A percentile compares a stretch with the other conserved stretches of the same genome.
Evolutionary conservation across 2,888 invertebrate genomes (phyloP).

Genomic region (Liopterus haemorrhoidalis): DNA sequence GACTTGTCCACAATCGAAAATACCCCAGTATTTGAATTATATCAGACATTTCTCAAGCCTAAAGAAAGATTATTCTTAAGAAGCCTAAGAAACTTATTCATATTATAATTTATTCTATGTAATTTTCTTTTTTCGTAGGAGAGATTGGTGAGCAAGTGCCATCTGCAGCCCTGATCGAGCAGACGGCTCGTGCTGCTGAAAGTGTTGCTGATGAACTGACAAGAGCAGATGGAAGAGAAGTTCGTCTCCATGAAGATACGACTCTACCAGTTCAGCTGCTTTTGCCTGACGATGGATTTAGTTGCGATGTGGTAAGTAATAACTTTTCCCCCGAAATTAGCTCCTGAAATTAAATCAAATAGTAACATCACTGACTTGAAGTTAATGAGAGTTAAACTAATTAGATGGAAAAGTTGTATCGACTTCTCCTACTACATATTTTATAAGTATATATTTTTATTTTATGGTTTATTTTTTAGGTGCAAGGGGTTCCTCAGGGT

Average conservation of each 20-base stretch:
- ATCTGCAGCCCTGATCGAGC: conserved; percentile 57
- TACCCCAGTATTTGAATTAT: too few species aligned
- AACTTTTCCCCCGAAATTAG: not conserved
- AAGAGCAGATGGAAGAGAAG: conserved; percentile 82
- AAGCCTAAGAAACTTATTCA: conserved; percentile 10
- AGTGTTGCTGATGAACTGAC: conserved; percentile 88
- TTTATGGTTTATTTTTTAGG: conserved; percentile 14
- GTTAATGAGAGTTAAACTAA: too few species aligned
- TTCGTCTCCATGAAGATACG: conserved; percentile 84
- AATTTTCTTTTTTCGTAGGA: conserved; percentile 35
- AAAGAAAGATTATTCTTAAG: not conserved
- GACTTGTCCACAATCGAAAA: too few species aligned
- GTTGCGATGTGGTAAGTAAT: conserved; percentile 82
- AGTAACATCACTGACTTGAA: too few species aligned
- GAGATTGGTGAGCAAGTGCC: conserved; percentile 49
- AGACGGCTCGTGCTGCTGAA: conserved; percentile 72
- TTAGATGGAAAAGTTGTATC: not conserved
- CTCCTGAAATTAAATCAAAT: too few species aligned
- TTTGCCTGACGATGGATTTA: conserved; percentile 95
- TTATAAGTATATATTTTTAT: not conserved
- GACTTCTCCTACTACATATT: not conserved
- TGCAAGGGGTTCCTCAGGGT: conserved; percentile 83
- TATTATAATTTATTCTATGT: conserved; percentile 11
- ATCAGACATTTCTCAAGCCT: conserved; percentile 7
- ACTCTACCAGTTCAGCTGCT: conserved; percentile 85